Evolutionary conservation across 2,113 vertebrate genomes (phyloP).

Genomic region (Hemiscyllium ocellatum): DNA sequence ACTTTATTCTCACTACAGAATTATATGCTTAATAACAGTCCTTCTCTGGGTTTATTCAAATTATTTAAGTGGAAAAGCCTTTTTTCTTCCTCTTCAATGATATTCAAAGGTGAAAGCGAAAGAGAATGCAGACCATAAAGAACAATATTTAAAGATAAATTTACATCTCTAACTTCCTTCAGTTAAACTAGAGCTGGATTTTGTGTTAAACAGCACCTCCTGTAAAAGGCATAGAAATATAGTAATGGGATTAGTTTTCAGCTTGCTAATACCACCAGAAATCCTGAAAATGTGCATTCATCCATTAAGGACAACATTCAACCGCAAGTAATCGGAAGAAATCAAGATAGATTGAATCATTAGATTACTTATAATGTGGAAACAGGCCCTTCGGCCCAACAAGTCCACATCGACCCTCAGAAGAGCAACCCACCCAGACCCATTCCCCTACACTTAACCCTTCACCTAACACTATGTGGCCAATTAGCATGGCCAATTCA

Average conservation of each 20-base stretch:
- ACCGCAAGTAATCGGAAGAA: background rate
- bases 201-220: background rate
- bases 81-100: background rate
- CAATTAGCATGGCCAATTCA: too few relatives aligned
- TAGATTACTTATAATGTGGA: too few relatives aligned
- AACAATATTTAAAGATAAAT: background rate
- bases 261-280: background rate
- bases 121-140: background rate
- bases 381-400: too few relatives aligned
- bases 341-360: background rate
- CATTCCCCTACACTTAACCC: too few relatives aligned
- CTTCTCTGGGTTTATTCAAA: background rate
- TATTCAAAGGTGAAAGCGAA: constrained; percentile 1
- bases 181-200: background rate
- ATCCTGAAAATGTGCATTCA: background rate
- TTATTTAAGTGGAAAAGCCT: background rate
- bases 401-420: too few relatives aligned
- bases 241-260: constrained; percentile 1
- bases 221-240: background rate
- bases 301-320: background rate
- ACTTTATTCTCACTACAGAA: background rate
- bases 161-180: background rate
- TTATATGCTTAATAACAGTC: background rate
- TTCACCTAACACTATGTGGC: too few relatives aligned
- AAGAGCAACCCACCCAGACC: too few relatives aligned